phyloP scores from a whole-genome alignment of 2,113 vertebrate species.

The Poecilia latipinna region DNA sequence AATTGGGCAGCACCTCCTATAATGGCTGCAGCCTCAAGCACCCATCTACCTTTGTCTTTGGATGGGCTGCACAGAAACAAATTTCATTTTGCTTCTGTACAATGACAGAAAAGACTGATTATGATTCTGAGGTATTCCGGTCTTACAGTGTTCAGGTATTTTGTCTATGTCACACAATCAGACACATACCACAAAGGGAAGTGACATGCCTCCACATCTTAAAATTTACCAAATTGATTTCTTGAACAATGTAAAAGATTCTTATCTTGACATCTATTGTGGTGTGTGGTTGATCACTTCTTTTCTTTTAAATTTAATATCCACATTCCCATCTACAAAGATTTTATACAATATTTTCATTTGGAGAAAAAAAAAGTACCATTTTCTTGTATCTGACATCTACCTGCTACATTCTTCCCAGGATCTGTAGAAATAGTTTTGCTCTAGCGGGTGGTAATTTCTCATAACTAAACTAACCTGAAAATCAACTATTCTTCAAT shows the following conservation, averaged over 20 bases:
- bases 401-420: background rate
- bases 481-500: background rate
- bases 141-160: background rate
- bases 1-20: too few species aligned
- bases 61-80: too few species aligned
- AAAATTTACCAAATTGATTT: background rate
- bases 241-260: background rate
- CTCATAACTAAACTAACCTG: background rate
- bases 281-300: background rate
- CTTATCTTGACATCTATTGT: background rate
- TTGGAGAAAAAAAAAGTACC: background rate
- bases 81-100: too few species aligned
- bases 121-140: too few species aligned
- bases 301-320: too few species aligned
- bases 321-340: too few species aligned
- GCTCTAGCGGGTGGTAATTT: background rate
- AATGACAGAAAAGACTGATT: too few species aligned
- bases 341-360: too few species aligned
- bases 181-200: background rate
- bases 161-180: slow-evolving; percentile 1
- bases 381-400: background rate
- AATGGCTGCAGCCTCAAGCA: too few species aligned
- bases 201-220: background rate
- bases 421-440: background rate
- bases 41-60: too few species aligned